A percentile compares a stretch with the other conserved stretches of the same genome.
Evolutionary conservation across 2,888 invertebrate genomes (phyloP).

Genomic region (Drosophila helvetica): DNA sequence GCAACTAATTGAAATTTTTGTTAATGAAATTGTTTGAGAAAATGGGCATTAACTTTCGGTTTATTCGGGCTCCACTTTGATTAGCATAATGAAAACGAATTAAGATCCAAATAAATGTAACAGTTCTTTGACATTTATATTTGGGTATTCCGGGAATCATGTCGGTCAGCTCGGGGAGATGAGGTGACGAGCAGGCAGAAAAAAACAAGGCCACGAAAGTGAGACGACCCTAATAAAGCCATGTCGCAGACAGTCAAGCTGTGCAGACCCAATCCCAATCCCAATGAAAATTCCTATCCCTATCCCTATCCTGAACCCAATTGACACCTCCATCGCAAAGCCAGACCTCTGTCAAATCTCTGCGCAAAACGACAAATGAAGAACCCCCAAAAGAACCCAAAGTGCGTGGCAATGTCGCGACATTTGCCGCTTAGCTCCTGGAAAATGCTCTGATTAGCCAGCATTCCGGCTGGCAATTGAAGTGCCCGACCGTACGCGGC

Average conservation of each 20-base stretch:
- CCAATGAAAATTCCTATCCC: background rate
- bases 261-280: constrained; percentile 16
- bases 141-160: constrained; percentile 25
- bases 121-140: constrained; percentile 28
- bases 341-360: constrained; percentile 39
- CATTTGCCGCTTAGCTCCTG: constrained; percentile 64
- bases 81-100: constrained; percentile 34
- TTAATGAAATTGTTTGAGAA: constrained; percentile 70
- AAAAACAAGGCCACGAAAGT: constrained; percentile 25
- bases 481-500: constrained; percentile 46
- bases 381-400: constrained; percentile 15
- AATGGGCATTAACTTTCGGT: constrained; percentile 52
- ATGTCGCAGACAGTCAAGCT: constrained; percentile 30
- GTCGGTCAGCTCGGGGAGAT: constrained; percentile 1
- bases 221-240: constrained; percentile 52
- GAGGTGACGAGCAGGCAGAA: constrained; percentile 21
- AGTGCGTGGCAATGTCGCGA: constrained; percentile 49
- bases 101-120: constrained; percentile 17
- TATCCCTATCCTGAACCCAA: background rate
- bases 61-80: constrained; percentile 22
- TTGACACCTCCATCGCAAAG: background rate
- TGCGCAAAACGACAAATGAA: constrained; percentile 43
- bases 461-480: constrained; percentile 46
- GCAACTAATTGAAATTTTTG: constrained; percentile 76
- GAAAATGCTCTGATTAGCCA: constrained; percentile 68